Base-by-base conservation (phyloP, 2,797 vertebrate species). In the Hipposideros larvatus region DNA sequence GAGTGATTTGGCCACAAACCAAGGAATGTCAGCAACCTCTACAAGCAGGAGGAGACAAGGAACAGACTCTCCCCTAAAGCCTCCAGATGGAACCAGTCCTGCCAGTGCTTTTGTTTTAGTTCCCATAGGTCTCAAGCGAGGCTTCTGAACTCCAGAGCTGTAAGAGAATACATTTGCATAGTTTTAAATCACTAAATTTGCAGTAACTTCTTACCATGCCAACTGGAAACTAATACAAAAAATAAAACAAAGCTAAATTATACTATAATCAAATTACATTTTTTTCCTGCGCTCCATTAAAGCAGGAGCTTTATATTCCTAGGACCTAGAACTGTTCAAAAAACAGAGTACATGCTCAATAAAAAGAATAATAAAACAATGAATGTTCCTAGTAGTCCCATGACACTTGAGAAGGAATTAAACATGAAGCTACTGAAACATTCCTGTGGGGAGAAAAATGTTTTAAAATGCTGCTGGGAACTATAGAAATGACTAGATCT, bases 201-300 rank as follows among this genome's bases (percentile, higher is more conserved):
- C 71, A 70, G 22, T 84, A 34, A 59, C 86, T 93, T 91, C 37
- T 86, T 92, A 84, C 37, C 11, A 46, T 63, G 48, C 26, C 22
- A 66, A 88, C 4, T 24, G 43, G 51, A 94, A 93, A 85, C 19
- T 61, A 74, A 53, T 84, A 84, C 5, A n/a, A 85, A 68, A 66
- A 94, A 31, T 66, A 66, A 90, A 90, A 70, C 13, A 37, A 94
- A 90, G 5, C 68, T 61, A 73, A 91, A 11, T 75, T 14, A 88
- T 55, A 88, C 11, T 21, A 82, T 82, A 78, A 51, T 74, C 19
- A 65, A 65, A 79, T 48, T 85, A 34, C 7, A 11, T 74, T 87
- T 78, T 65, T 77, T 71, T 1, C 3, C 48, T 43, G 37, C 87
- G 57, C 5, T 78, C 73, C 4, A n/a, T 37, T 28, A 82, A 0